Conservation (phyloP, 2,113 vertebrate species). For the Hippopotamus amphibius region DNA sequence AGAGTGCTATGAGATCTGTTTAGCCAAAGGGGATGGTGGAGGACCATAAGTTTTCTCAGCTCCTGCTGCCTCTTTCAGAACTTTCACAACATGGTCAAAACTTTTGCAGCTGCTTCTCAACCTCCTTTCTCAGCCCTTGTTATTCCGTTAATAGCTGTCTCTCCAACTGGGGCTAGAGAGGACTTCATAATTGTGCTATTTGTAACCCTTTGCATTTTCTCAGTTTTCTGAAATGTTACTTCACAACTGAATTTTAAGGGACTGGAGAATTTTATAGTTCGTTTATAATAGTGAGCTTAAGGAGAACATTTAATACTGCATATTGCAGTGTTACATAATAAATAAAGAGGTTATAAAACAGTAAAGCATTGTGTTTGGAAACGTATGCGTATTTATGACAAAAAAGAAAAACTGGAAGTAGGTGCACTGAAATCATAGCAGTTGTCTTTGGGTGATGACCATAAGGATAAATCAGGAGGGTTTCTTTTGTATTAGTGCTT, state of each 20-base stretch:
- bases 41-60: neutral
- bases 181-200: neutral
- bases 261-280: neutral
- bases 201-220: neutral
- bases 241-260: constrained; percentile 10
- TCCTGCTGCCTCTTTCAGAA: neutral
- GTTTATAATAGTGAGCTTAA: constrained; percentile 18
- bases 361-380: neutral
- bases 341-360: neutral
- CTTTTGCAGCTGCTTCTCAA: neutral
- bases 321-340: neutral
- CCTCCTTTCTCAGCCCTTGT: neutral
- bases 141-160: neutral
- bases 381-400: neutral
- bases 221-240: neutral
- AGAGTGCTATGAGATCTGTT: neutral
- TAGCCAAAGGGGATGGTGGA: neutral
- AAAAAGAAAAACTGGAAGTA: neutral
- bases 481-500: constrained; percentile 20
- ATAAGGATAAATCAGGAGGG: neutral
- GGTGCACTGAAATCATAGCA: neutral
- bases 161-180: neutral
- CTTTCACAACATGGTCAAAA: neutral
- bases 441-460: neutral
- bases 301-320: constrained; percentile 18